These are phyloP conservation scores for Slavum lentiscoides DNA, from an alignment of 2,888 invertebrate species.

Conservation along the genomic window DNA sequence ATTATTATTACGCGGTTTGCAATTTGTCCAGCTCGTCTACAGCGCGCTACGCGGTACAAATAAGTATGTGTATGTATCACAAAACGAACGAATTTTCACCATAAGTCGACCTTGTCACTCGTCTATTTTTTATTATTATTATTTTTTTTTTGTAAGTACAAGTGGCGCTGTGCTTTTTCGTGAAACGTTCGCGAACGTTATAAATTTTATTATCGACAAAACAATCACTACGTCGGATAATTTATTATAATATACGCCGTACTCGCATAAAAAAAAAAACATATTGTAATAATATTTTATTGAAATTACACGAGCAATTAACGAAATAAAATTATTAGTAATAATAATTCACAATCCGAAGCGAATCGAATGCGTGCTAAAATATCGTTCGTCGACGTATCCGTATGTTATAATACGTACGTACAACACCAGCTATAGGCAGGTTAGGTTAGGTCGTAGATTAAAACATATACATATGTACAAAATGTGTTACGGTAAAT, in stretches of 20 bases:
- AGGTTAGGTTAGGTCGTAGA: no score
- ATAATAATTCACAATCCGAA: background rate
- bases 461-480: no score
- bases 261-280: background rate
- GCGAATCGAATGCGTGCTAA: no score
- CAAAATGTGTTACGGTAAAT: no score
- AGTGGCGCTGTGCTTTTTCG: background rate
- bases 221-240: slow-evolving; percentile 26
- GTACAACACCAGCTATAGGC: no score
- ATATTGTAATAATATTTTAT: no score
- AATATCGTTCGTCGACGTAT: no score
- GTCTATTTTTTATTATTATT: background rate
- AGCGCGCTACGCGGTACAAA: no score
- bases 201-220: slow-evolving; percentile 11
- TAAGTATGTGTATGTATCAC: no score
- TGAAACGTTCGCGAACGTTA: slow-evolving; percentile 7
- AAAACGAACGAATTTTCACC: background rate
- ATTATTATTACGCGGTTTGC: no score
- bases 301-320: background rate
- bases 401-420: no score
- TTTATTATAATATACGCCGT: background rate
- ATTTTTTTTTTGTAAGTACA: background rate
- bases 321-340: background rate
- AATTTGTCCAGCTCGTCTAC: no score
- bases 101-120: slow-evolving; percentile 2